Conservation (phyloP, 2,113 vertebrate genomes). For the Phycodurus eques region DNA sequence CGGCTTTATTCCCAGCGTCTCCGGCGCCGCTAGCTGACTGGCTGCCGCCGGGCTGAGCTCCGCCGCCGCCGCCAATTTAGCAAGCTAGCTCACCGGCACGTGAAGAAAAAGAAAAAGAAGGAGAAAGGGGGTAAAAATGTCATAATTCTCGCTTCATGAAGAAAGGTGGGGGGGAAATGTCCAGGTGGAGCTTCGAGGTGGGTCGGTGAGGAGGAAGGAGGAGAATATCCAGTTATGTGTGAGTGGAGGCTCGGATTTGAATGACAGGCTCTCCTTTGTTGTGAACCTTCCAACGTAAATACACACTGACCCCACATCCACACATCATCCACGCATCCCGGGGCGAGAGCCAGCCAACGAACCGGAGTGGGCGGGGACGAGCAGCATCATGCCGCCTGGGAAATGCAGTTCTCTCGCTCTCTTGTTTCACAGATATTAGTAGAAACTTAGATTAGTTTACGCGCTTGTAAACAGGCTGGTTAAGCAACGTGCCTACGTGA, state of each 20-base stretch:
- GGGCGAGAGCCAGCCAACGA: background rate
- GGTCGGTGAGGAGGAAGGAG: background rate
- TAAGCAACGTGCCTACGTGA: too few species aligned
- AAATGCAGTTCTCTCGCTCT: constrained; percentile 14
- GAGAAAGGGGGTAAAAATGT: background rate
- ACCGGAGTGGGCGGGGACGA: constrained; percentile 19
- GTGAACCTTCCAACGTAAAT: constrained; percentile 70
- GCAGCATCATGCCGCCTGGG: constrained; percentile 27
- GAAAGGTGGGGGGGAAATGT: background rate
- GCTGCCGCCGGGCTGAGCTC: constrained; percentile 19
- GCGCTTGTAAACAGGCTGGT: too few species aligned
- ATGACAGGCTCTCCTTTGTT: constrained; percentile 63
- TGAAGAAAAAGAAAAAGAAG: constrained; percentile 12
- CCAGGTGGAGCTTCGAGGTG: background rate
- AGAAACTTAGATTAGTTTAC: too few species aligned
- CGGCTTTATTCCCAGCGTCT: constrained; percentile 30
- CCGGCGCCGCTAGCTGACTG: constrained; percentile 15
- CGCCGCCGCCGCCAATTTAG: constrained; percentile 40
- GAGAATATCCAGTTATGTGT: constrained; percentile 20
- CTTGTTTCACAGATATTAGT: too few species aligned
- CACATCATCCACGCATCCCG: background rate
- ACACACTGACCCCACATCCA: constrained; percentile 28
- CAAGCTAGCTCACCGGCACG: constrained; percentile 52
- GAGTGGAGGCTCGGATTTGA: constrained; percentile 7
- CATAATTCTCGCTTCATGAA: constrained; percentile 21